These are phyloP conservation scores for Neodontobutis hainanensis DNA, from an alignment of 2,113 vertebrate species.

Conservation along the genomic window DNA sequence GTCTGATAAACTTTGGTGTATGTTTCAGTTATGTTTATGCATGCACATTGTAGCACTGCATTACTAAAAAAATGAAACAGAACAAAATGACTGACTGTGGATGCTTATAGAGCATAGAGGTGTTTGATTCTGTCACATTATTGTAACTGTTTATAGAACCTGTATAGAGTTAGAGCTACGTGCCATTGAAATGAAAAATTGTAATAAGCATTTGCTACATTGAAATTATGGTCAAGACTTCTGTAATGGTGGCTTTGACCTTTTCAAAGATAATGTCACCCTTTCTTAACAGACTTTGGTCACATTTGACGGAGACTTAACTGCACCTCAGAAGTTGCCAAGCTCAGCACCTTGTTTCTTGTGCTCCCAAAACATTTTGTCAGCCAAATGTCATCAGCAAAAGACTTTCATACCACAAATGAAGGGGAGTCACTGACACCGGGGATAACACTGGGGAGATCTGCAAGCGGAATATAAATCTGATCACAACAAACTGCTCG, in stretches of 20 bases:
- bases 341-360: too few relatives aligned
- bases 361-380: background rate
- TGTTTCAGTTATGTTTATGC: background rate
- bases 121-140: background rate
- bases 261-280: too few relatives aligned
- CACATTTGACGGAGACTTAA: too few relatives aligned
- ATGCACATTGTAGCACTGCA: background rate
- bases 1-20: background rate
- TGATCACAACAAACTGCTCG: conserved; percentile 22
- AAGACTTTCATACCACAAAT: background rate
- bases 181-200: background rate
- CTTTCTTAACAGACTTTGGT: too few relatives aligned
- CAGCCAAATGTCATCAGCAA: background rate
- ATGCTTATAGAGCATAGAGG: background rate
- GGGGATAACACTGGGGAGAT: background rate
- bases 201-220: background rate
- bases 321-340: too few relatives aligned
- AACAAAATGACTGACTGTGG: background rate
- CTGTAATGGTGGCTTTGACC: too few relatives aligned
- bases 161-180: background rate
- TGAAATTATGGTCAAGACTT: too few relatives aligned
- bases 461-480: conserved; percentile 3
- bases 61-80: background rate
- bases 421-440: background rate
- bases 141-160: background rate